These are phyloP conservation scores for Melanotaenia maccullochi DNA, from an alignment of 2,797 vertebrate genomes.

Conservation along the genomic window DNA sequence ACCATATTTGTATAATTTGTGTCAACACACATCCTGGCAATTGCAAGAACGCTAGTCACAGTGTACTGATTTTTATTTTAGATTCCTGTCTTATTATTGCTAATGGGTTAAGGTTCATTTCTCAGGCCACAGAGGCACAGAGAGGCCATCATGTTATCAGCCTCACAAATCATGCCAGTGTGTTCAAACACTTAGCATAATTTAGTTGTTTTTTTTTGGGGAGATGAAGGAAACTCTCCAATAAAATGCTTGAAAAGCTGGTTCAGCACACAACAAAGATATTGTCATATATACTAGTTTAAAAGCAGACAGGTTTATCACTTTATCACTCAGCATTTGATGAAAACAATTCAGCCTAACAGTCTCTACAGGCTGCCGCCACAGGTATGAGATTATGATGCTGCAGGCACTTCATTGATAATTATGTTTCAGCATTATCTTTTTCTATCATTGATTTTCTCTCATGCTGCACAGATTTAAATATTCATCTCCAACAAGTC, in stretches of 20 bases:
- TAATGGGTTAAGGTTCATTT: slow-evolving; percentile 41
- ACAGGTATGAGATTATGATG: slow-evolving; percentile 24
- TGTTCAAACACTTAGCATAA: slow-evolving; percentile 42
- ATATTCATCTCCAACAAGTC: slow-evolving; percentile 30
- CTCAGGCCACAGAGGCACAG: slow-evolving; percentile 28
- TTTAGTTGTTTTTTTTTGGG: slow-evolving; percentile 53
- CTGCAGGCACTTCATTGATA: slow-evolving; percentile 40
- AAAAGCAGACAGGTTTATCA: slow-evolving; percentile 14
- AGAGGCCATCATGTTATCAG: slow-evolving; percentile 45
- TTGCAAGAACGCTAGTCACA: slow-evolving; percentile 18
- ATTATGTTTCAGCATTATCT: slow-evolving; percentile 9
- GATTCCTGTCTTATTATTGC: slow-evolving; percentile 41
- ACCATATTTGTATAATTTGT: slow-evolving; percentile 5
- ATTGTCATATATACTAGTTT: slow-evolving; percentile 2
- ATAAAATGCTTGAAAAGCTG: slow-evolving; percentile 34
- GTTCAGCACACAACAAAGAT: background rate
- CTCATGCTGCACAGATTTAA: slow-evolving; percentile 7
- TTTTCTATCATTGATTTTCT: slow-evolving; percentile 42
- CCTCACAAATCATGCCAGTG: slow-evolving; percentile 56
- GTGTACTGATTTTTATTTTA: slow-evolving; percentile 25
- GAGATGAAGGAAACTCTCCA: slow-evolving; percentile 33
- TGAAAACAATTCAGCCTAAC: background rate
- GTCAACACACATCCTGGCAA: background rate
- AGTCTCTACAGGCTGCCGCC: background rate
- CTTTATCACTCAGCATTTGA: background rate